Base-by-base conservation (phyloP, 2,113 vertebrate species). In the Callocephalon fimbriatum region DNA sequence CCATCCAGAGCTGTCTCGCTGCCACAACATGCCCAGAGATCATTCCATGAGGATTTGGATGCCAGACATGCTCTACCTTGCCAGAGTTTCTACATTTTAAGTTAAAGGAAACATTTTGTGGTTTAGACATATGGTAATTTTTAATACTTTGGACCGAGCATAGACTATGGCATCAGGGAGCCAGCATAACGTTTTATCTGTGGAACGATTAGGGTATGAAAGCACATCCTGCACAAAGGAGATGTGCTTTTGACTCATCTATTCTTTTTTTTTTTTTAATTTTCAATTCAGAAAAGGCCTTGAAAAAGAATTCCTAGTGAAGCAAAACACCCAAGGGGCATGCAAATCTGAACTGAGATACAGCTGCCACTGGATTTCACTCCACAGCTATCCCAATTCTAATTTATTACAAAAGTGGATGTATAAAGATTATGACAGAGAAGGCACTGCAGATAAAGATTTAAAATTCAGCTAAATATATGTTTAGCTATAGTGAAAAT, bases 231-330 rank as follows among this genome's bases (percentile, higher is more conserved):
- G 78, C 74, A 86, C 83, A 81, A 81, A 90, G 78, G 68, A 88
- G 42, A 72, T 48, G 59, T 32, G 58, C 70, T 88, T 82, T 16
- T 32, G 19, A 44, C 78, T 94, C 70, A 32, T 27, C 86, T 42
- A 19, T 27, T 76, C 32, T 70, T 31, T 44, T 35, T 56, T 48
- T 76, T 50, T 61, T 79, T 27, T 29, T 6, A 1, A 27, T 56
- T 76, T 90, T 61, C 65, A 61, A 23, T 82, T 70, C 53, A 85
- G 59, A 42, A 61, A 70, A 74, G 79, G 27, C 70, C 86, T 78
- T 81, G 70, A 42, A 56, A 68, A 91, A 81, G 38, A 63, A 59
- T 68, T 91, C 48, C 54, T 77, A 16, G 79, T 11, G 54, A 91
- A 81, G 48, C 32, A 59, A 65, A 77, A 48, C 35, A 74, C 75